A percentile compares a stretch with the other conserved stretches of the same genome.
These are phyloP conservation scores for Zootermopsis nevadensis DNA, from an alignment of 2,888 invertebrate genomes.

Conservation along the genomic window DNA sequence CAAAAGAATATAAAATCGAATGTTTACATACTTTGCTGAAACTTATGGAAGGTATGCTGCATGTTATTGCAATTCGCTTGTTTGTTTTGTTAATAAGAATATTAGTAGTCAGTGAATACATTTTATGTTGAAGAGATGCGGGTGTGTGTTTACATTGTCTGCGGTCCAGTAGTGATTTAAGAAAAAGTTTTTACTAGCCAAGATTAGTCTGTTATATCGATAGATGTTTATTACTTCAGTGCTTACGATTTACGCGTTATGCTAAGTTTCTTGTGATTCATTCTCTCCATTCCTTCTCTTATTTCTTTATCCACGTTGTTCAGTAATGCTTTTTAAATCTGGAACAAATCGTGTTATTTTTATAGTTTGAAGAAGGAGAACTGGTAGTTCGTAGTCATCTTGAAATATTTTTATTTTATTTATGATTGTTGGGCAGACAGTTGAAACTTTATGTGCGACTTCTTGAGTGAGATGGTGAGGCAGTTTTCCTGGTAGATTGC, in stretches of 20 bases:
- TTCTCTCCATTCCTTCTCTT: background rate
- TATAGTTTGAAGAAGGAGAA: background rate
- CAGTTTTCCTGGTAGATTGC: constrained; percentile 42
- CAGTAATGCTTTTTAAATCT: constrained; percentile 12
- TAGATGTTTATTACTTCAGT: no score
- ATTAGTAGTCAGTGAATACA: no score
- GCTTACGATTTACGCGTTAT: background rate
- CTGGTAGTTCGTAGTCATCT: constrained; percentile 2
- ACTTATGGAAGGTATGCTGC: no score
- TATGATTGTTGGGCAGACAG: background rate
- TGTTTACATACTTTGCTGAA: no score
- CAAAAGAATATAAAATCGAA: no score
- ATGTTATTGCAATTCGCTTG: no score
- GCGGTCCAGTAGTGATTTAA: no score
- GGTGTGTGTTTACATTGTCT: no score
- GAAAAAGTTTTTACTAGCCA: no score
- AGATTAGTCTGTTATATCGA: no score
- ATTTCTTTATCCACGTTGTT: background rate
- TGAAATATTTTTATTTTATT: constrained; percentile 13
- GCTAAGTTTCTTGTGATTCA: background rate
- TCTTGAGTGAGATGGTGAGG: constrained; percentile 14
- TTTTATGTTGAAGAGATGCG: no score
- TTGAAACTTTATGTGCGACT: constrained; percentile 3
- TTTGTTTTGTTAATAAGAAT: no score
- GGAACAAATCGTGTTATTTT: constrained; percentile 4